These are phyloP conservation scores for Elaphurus davidianus DNA, from an alignment of 2,113 vertebrate species.

Conservation along the genomic window DNA sequence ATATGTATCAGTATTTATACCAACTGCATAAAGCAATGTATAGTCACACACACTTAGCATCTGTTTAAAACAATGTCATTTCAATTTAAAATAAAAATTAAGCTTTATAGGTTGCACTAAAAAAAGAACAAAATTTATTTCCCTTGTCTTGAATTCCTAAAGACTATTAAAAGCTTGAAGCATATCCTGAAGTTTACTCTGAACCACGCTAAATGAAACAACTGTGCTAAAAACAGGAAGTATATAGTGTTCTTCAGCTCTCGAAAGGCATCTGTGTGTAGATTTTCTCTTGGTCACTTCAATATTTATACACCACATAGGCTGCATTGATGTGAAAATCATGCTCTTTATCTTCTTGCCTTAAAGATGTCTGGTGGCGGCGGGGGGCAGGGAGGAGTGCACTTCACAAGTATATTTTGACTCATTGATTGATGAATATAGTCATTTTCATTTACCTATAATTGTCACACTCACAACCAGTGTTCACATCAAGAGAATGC, in stretches of 20 bases:
- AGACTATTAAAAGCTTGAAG: not conserved
- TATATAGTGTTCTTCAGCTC: not conserved
- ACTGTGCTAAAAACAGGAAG: not conserved
- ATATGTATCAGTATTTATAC: not conserved
- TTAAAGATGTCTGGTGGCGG: not conserved
- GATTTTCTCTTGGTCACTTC: not conserved
- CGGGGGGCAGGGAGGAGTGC: too few relatives aligned
- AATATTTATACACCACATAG: not conserved
- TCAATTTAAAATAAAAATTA: not conserved
- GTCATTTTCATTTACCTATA: not conserved
- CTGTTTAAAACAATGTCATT: not conserved
- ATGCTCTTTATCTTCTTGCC: not conserved
- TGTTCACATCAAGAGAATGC: not conserved
- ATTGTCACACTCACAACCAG: not conserved
- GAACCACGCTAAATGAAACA: not conserved
- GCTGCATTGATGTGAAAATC: too few relatives aligned
- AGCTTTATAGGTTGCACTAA: not conserved
- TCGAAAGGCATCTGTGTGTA: not conserved
- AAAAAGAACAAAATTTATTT: not conserved
- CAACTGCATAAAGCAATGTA: not conserved
- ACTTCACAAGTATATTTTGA: not conserved
- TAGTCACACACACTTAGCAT: not conserved
- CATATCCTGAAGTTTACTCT: not conserved
- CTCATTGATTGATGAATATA: not conserved
- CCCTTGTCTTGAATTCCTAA: not conserved